phyloP scores from a whole-genome alignment of 1,140 invertebrate genomes.

The Trachelipus rathkii region DNA sequence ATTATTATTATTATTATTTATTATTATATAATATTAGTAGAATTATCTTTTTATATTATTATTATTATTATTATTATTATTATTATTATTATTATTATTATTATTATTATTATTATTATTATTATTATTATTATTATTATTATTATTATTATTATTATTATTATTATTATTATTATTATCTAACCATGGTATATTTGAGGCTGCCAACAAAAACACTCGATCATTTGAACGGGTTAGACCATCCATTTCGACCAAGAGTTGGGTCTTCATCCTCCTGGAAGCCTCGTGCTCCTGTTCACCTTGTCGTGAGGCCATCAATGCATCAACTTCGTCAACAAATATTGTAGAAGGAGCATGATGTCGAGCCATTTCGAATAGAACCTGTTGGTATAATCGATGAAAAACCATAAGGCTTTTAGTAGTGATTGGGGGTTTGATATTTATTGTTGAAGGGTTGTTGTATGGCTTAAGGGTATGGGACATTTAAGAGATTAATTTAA shows the following conservation, averaged over 20 bases:
- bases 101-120: neutral
- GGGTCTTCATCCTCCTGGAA: conserved; percentile 57
- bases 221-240: conserved; percentile 54
- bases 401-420: no score
- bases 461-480: no score
- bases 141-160: neutral
- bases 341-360: conserved; percentile 57
- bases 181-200: conserved; percentile 87
- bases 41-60: no score
- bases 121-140: neutral
- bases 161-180: conserved; percentile 18
- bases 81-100: neutral
- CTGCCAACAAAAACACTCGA: conserved; percentile 76
- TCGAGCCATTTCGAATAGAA: conserved; percentile 58
- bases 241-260: conserved; percentile 78
- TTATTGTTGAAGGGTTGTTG: no score
- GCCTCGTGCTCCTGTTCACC: conserved; percentile 57
- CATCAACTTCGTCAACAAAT: conserved; percentile 57
- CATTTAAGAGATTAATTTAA: no score
- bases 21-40: no score
- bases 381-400: conserved; percentile 46
- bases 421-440: no score
- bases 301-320: conserved; percentile 55
- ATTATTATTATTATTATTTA: neutral
- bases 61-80: conserved; percentile 6